A percentile compares a stretch with the other conserved stretches of the same genome.
phyloP scores from a whole-genome alignment of 2,113 vertebrate genomes.

The Zingel zingel region DNA sequence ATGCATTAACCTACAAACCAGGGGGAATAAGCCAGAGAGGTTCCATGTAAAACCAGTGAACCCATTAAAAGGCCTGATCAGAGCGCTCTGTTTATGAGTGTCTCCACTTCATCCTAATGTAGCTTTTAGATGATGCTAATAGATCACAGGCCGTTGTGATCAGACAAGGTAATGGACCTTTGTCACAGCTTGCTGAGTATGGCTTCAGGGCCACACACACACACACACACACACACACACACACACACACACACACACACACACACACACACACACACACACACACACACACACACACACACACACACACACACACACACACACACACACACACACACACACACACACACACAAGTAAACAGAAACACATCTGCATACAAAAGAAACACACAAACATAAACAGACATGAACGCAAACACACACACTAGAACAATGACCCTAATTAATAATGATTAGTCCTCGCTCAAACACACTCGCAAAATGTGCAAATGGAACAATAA shows the following conservation, averaged over 20 bases:
- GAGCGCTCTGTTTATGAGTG: constrained; percentile 84
- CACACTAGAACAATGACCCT: constrained; percentile 92
- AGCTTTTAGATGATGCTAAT: constrained; percentile 99
- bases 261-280: neutral
- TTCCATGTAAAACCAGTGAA: constrained; percentile 87
- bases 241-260: constrained; percentile 1
- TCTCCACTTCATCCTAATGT: constrained; percentile 92
- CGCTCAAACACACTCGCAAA: constrained; percentile 83
- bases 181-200: constrained; percentile 97
- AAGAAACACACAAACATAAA: constrained; percentile 17
- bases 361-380: constrained; percentile 23
- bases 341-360: neutral
- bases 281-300: constrained; percentile 72
- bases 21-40: constrained; percentile 77
- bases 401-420: constrained; percentile 18
- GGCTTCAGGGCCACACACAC: constrained; percentile 93
- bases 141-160: constrained; percentile 96
- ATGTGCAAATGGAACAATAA: constrained; percentile 99
- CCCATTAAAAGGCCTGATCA: constrained; percentile 87
- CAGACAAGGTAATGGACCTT: constrained; percentile 98
- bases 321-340: constrained; percentile 15
- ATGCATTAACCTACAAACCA: constrained; percentile 81
- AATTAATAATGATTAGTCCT: constrained; percentile 99
- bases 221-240: constrained; percentile 68
- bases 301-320: constrained; percentile 79